Evolutionary conservation across 2,797 vertebrate species (phyloP), one percentile per base, ranked within the genome.

Genomic region (Echeneis naucrates): DNA sequence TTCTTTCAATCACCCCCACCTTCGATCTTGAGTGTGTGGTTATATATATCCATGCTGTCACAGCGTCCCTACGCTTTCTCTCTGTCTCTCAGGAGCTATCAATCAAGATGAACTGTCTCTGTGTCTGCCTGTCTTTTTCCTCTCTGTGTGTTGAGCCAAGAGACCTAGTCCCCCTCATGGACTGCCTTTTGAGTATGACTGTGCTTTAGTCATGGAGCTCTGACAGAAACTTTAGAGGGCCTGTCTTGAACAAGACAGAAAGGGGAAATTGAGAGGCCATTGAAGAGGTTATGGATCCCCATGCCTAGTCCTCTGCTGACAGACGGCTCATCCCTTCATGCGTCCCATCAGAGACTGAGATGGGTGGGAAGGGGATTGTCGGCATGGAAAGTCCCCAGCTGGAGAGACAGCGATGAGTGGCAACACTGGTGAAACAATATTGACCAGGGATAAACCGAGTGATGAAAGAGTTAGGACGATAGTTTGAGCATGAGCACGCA

Each of bases 201-300:
- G 42, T 77, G 70, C 80, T 81, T 72, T 71, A 65, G 72, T 77
- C 70, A 40, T 38, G 65, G 64, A 80, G 67, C 72, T 62, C 66
- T 85, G 86, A 89, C 80, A 81, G 82, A 85, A 83, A 83, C 82
- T 87, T 88, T 82, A 84, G 78, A 85, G 50, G 52, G 73, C 50
- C 79, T 79, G 82, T 82, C 84, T 70, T 75, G 60, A 81, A 63
- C 47, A 63, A 87, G 81, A 75, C 68, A 66, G 56, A 55, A 76
- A 76, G 59, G 61, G 67, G 70, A 86, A 84, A 87, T 57, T 80
- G 85, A 89, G 84, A 84, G 73, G 79, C 68, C 80, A 85, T 78
- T 75, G 90, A 86, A 77, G 74, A 82, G 81, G 82, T 76, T 79
- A 83, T 78, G 86, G 84, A 86, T 82, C 79, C 72, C 74, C 64